Conservation (phyloP, 2,797 vertebrate species). For the Anguilla pacifica region DNA sequence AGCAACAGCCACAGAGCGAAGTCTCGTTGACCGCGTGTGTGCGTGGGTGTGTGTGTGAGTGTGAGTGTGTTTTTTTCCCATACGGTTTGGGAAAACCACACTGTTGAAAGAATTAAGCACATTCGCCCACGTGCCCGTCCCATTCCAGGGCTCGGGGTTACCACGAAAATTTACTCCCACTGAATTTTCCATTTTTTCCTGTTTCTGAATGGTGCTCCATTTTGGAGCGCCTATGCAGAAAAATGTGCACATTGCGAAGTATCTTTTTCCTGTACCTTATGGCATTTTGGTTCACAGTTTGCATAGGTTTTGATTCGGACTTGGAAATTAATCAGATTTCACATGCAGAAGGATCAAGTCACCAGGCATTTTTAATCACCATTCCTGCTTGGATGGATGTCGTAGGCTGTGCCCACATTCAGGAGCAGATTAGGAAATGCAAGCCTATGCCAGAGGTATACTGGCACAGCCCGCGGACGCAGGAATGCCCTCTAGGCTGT, state of each 20-base stretch:
- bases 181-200: neutral
- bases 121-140: neutral
- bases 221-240: neutral
- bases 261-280: neutral
- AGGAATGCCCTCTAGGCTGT: conserved; percentile 15
- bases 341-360: neutral
- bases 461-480: neutral
- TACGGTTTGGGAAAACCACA: neutral
- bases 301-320: neutral
- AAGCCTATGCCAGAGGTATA: conserved; percentile 20
- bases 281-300: neutral
- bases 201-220: neutral
- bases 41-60: neutral
- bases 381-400: conserved; percentile 11
- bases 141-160: neutral
- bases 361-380: conserved; percentile 9
- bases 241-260: neutral
- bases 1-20: conserved; percentile 20
- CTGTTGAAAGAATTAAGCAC: neutral
- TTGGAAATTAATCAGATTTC: conserved; percentile 7
- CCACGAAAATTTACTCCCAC: neutral
- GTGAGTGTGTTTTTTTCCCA: neutral
- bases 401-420: neutral
- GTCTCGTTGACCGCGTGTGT: neutral
- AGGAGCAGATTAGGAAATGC: conserved; percentile 21